Conservation (phyloP, 1,140 invertebrate species). For the Riptortus pedestris region DNA sequence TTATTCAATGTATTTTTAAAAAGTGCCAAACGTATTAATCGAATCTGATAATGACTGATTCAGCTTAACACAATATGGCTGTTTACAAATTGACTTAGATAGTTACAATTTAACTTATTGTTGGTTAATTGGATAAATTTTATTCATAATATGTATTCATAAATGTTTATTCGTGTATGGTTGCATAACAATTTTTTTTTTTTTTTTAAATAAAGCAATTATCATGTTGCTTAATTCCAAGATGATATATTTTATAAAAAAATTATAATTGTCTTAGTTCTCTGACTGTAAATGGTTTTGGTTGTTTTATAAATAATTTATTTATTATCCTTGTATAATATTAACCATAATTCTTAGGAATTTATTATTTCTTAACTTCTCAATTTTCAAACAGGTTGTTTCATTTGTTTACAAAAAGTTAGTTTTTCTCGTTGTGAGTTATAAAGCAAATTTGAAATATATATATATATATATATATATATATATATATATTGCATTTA, state of each 20-base stretch:
- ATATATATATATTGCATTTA: background rate
- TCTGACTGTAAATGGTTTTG: conserved; percentile 12
- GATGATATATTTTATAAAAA: too few relatives aligned
- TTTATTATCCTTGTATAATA: conserved; percentile 11
- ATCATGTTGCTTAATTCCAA: too few relatives aligned
- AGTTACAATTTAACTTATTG: background rate
- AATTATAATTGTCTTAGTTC: background rate
- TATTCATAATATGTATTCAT: too few relatives aligned
- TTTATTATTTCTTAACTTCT: background rate
- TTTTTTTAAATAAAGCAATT: too few relatives aligned
- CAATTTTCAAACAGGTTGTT: background rate
- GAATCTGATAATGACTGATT: conserved; percentile 11
- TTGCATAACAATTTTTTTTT: too few relatives aligned
- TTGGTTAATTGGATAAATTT: background rate
- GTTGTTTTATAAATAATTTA: conserved; percentile 7
- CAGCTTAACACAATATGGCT: background rate
- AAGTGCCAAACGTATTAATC: conserved; percentile 14
- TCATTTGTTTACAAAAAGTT: background rate
- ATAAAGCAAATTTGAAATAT: background rate
- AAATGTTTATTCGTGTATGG: too few relatives aligned
- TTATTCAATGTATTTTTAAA: background rate
- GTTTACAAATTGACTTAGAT: background rate
- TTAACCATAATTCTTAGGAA: background rate
- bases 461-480: background rate
- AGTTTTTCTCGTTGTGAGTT: background rate